Percentiles rank a stretch among this genome's conserved stretches.
Evolutionary conservation across 2,888 invertebrate species (phyloP).

Genomic region (Volucella bombylans): DNA sequence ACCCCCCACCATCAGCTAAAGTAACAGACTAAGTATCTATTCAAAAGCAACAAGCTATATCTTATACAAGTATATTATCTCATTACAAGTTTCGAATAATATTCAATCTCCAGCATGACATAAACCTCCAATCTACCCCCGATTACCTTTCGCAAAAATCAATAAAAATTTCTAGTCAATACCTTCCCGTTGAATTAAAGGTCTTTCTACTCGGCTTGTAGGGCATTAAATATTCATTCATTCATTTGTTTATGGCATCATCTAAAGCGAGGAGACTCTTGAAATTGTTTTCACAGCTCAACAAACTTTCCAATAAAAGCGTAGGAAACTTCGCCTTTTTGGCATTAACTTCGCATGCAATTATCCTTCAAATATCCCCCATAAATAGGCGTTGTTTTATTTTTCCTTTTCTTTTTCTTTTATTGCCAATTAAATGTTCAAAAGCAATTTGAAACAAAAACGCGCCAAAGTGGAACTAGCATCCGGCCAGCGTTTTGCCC

Average conservation of each 20-base stretch:
- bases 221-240: slow-evolving; percentile 46
- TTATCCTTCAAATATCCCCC: slow-evolving; percentile 38
- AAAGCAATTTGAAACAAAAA: slow-evolving; percentile 59
- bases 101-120: slow-evolving; percentile 1
- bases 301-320: slow-evolving; percentile 44
- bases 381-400: slow-evolving; percentile 29
- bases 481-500: neutral
- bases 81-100: slow-evolving; percentile 40
- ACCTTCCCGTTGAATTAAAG: neutral
- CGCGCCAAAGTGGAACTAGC: slow-evolving; percentile 35
- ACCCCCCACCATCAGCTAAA: neutral
- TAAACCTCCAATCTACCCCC: too few relatives aligned
- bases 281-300: slow-evolving; percentile 43
- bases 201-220: neutral
- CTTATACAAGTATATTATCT: neutral
- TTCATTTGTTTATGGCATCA: slow-evolving; percentile 27
- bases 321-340: slow-evolving; percentile 5
- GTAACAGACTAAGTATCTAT: neutral
- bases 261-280: slow-evolving; percentile 12
- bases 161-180: slow-evolving; percentile 21
- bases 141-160: neutral
- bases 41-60: slow-evolving; percentile 1
- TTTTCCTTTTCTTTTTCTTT: slow-evolving; percentile 7
- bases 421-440: slow-evolving; percentile 62
- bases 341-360: slow-evolving; percentile 28